Evolutionary conservation across 2,888 invertebrate genomes (phyloP).

Genomic region (Beris morrisii): DNA sequence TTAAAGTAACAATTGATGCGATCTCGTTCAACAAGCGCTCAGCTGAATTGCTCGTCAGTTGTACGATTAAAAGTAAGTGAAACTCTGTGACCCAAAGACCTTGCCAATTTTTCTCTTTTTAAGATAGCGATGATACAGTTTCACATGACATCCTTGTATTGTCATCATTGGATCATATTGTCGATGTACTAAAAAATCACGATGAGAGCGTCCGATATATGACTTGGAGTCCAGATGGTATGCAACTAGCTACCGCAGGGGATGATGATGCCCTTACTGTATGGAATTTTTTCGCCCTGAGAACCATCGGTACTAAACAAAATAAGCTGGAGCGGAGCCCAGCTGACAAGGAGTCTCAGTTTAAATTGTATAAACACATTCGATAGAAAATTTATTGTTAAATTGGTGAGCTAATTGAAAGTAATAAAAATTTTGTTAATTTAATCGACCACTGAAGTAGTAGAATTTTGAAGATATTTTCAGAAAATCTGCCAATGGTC

Average conservation of each 20-base stretch:
- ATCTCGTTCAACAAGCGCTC: slow-evolving; percentile 55
- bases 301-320: neutral
- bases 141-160: slow-evolving; percentile 50
- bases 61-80: slow-evolving; percentile 43
- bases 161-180: slow-evolving; percentile 51
- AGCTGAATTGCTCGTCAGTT: slow-evolving; percentile 55
- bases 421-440: too few species aligned
- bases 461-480: too few species aligned
- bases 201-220: slow-evolving; percentile 50
- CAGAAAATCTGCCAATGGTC: too few species aligned
- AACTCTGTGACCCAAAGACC: too few species aligned
- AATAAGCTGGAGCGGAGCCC: too few species aligned
- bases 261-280: slow-evolving; percentile 55
- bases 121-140: neutral
- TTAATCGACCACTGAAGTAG: too few species aligned
- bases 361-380: too few species aligned
- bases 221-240: slow-evolving; percentile 52
- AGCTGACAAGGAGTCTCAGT: too few species aligned
- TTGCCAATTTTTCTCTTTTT: neutral
- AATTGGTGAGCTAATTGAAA: too few species aligned
- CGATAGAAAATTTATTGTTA: too few species aligned
- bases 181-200: slow-evolving; percentile 48
- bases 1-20: slow-evolving; percentile 47
- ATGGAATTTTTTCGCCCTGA: slow-evolving; percentile 53
- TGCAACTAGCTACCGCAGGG: slow-evolving; percentile 52